Evolutionary conservation across 1,140 invertebrate genomes (phyloP), one percentile per base, ranked within the genome.

Genomic region (Lerema accius): DNA sequence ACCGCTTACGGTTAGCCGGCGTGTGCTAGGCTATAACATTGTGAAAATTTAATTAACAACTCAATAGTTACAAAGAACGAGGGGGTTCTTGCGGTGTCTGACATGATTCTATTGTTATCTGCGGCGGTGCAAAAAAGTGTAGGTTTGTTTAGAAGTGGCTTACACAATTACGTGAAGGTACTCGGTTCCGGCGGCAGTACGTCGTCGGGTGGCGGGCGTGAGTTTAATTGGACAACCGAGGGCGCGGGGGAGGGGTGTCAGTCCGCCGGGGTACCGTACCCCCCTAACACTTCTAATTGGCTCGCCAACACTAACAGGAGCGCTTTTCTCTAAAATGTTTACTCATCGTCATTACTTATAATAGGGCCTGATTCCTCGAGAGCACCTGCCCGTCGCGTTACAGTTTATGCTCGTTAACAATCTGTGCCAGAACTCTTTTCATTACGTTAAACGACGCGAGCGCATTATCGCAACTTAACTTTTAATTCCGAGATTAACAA

Each of bases 31-130:
- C 63, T 63, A 76, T 76, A 76, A 73, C 76, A 68, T 82, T 84
- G 79, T 82, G 77, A 72, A 80, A 84, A 86, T 89, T 88, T 86
- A 90, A 89, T 90, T 88, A 89, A 87, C 82, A 83, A 83, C 77
- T 84, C 86, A 85, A 88, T 87, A 81, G 82, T 80, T 80, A 80
- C 77, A 75, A 56, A 76, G 77, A 80, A 78, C 70, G 75, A 74
- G 78, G 71, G 78, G 77, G 76, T 85, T 85, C 79, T 84, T 81
- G 76, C 75, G 74, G 75, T 64, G 69, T 84, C 84, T 86, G 79
- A 85, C 81, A 85, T 83, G 83, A 84, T 76, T 86, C 80, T 63
- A 86, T 90, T 90, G 87, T 90, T 87, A 80, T 71, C 59, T 66
- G 65, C 63, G 66, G 61, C 76, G 62, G 65, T 80, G 80, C 68